Conservation (phyloP, 1,140 invertebrate species). For the Lasioglossum albipes region DNA sequence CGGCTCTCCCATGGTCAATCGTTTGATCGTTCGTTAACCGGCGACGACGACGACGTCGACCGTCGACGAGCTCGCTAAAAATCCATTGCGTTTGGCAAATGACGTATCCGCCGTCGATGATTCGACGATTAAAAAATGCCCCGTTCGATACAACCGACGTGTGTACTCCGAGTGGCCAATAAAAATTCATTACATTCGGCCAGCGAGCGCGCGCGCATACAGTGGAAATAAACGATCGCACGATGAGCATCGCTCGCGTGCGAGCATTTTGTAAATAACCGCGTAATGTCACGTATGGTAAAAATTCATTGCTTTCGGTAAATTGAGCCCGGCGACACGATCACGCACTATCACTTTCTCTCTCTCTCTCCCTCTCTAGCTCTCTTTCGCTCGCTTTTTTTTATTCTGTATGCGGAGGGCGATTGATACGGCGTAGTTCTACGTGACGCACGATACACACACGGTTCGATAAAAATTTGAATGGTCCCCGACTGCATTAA, state of each 20-base stretch:
- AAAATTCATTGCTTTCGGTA: conserved; percentile 44
- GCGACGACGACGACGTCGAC: conserved; percentile 9
- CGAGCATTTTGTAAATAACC: conserved; percentile 39
- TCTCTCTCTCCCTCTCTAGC: too few relatives aligned
- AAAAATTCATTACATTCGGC: conserved; percentile 51
- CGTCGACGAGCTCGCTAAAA: conserved; percentile 5
- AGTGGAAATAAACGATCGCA: background rate
- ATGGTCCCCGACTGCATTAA: background rate
- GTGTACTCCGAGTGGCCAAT: conserved; percentile 5
- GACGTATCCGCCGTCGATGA: conserved; percentile 24
- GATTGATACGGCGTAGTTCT: conserved; percentile 15
- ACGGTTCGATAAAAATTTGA: background rate
- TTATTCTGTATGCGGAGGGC: background rate
- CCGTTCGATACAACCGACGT: background rate
- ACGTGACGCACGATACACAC: background rate
- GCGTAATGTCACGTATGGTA: conserved; percentile 28
- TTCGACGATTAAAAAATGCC: conserved; percentile 15
- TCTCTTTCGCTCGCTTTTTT: too few relatives aligned
- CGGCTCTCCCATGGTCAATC: conserved; percentile 5
- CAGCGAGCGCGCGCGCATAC: background rate
- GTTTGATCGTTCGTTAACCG: conserved; percentile 38
- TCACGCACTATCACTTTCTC: too few relatives aligned
- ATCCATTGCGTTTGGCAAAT: conserved; percentile 19
- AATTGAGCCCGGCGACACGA: background rate
- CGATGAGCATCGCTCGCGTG: conserved; percentile 3